Evolutionary conservation across 1,140 invertebrate genomes (phyloP), one percentile per base, ranked within the genome.

Genomic region (Drosophila obscura): DNA sequence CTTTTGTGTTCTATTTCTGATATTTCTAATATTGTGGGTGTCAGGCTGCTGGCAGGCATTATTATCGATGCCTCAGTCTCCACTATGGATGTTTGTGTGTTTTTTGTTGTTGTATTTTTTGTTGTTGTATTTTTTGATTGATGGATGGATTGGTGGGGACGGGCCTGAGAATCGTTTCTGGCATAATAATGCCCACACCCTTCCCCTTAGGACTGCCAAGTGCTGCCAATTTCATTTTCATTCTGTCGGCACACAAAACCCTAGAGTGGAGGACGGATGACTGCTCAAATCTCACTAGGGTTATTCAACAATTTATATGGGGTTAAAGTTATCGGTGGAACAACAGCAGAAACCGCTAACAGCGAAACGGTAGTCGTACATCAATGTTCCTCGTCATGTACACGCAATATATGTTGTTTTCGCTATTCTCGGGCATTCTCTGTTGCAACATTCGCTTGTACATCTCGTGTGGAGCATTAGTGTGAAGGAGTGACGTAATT

Each of bases 41-140:
- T 77, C 78, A 66, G 66, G 50, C 74, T 50, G 76, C 57, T 67
- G 72, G 56, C 77, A 80, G 51, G 43, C 67, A 67, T 77, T 63
- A 73, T 49, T 73, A 77, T 77, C 55, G 50, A 79, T 73, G 44
- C 35, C 49, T 22, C 31, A 13, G 15, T 61, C 22, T 63, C 56
- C n/a, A 61, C 19, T 15, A 24, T 49, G 55, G 22, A 31, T 31
- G 31, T 31, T 31, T 58, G 13, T 43, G 26, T 49, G 43, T 24
- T 26, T 50, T 58, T 57, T 72, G n/a, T n/a, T n/a, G n/a, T 74
- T 61, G 61, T 24, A 50, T 50, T 51, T 57, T 51, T 69, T 80
- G 77, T 74, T 61, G 61, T 74, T 61, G 61, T 24, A 50, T 50
- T 51, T 57, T 51, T 69, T 80, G 77, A 80, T 80, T 80, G 77